Base-by-base conservation (phyloP, 2,888 invertebrate species). In the Lamproptera curius region DNA sequence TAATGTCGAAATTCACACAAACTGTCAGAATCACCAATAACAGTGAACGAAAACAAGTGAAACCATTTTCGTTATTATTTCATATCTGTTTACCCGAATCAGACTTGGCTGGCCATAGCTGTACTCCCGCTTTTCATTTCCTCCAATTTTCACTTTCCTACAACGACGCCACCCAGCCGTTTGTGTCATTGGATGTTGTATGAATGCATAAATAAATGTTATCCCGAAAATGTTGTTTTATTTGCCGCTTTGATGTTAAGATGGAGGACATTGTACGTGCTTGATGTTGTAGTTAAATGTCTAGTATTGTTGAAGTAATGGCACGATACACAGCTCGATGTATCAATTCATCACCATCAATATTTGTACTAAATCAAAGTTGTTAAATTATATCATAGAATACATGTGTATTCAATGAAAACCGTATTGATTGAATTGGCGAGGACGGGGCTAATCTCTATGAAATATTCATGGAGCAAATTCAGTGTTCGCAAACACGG, bases 121-220 rank as follows among this genome's bases (percentile, higher is more conserved):
- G 63, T 64, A 50, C 53, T 50, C 59, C 56, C 62, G 73, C 74
- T 77, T 76, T 67, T 59, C 65, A 66, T 75, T 53, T 53, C 55
- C 50, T 46, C 49, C 52, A 63, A 61, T 65, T 67, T 73, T 76
- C 69, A 71, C 73, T 70, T 48, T 69, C 63, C 20, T 6, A 5
- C 20, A 20, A 10, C 55, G 60, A 63, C 60, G 63, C 61, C 56
- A 57, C 40, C 55, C 51, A 58, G 67, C 68, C 71, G 70, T 70
- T 62, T 65, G 67, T 65, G 65, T 67, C 70, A 66, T 66, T 56
- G 60, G 66, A 55, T 62, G 62, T 66, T 55, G 62, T 60, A 59
- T 66, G 55, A 68, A 71, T 63, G 72, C 75, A 62, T 65, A 68
- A 87, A 87, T 86, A 87, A 87, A 87, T 82, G 76, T 83, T 79